Percentiles rank a stretch among this genome's conserved stretches.
Evolutionary conservation across 2,888 invertebrate species (phyloP).

Genomic region (Eupeodes latifasciatus): DNA sequence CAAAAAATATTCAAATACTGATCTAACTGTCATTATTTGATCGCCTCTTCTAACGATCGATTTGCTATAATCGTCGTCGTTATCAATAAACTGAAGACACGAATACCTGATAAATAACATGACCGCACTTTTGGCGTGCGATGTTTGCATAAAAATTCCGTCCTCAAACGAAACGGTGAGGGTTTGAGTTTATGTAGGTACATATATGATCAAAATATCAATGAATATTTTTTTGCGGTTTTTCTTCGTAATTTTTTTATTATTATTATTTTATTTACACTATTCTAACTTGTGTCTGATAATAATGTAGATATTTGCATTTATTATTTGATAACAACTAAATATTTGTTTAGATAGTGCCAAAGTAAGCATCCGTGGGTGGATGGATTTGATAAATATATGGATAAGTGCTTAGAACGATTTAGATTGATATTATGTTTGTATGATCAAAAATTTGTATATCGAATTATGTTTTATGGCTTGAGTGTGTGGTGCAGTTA

Average conservation of each 20-base stretch:
- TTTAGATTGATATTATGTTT: slow-evolving; percentile 24
- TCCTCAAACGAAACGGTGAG: slow-evolving; percentile 14
- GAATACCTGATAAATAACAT: slow-evolving; percentile 32
- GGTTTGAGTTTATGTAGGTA: background rate
- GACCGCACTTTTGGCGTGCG: slow-evolving; percentile 68
- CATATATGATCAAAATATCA: slow-evolving; percentile 25
- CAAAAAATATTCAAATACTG: slow-evolving; percentile 23
- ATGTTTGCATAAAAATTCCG: slow-evolving; percentile 28
- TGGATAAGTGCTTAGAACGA: slow-evolving; percentile 53
- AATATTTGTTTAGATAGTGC: slow-evolving; percentile 38
- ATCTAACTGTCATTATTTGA: slow-evolving; percentile 36
- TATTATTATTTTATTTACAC: slow-evolving; percentile 55
- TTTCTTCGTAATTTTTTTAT: slow-evolving; percentile 29
- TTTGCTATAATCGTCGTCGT: slow-evolving; percentile 26
- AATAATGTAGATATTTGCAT: background rate
- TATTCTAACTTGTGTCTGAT: slow-evolving; percentile 37
- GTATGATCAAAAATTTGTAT: slow-evolving; percentile 5
- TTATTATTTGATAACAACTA: slow-evolving; percentile 8
- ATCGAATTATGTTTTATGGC: background rate
- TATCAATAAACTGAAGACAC: slow-evolving; percentile 29
- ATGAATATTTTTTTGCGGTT: slow-evolving; percentile 59
- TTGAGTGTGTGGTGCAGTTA: background rate
- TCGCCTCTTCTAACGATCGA: slow-evolving; percentile 33
- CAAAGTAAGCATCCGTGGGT: slow-evolving; percentile 64
- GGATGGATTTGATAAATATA: slow-evolving; percentile 38